These are phyloP conservation scores for Cyrtodaria siliqua DNA, from an alignment of 2,888 invertebrate genomes.

Conservation along the genomic window DNA sequence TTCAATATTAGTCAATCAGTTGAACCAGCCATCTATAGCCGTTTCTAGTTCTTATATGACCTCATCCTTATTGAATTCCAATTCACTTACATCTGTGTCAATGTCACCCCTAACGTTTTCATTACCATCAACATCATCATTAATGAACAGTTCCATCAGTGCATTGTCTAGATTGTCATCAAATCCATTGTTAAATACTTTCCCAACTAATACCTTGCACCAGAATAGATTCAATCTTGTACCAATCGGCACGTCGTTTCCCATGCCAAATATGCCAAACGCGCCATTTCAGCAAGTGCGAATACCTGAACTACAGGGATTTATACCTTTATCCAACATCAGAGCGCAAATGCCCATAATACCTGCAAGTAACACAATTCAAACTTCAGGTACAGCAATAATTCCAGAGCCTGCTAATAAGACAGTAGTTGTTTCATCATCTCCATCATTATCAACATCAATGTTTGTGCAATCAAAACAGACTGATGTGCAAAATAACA, in stretches of 20 bases:
- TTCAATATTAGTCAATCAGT: not conserved
- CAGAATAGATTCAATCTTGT: constrained; percentile 1
- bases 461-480: constrained; percentile 5
- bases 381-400: not conserved
- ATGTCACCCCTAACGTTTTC: not conserved
- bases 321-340: constrained; percentile 1
- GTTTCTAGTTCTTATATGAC: not conserved
- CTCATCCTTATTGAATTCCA: no score
- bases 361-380: not conserved
- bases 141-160: no score
- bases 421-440: no score
- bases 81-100: not conserved
- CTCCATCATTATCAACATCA: no score
- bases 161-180: no score
- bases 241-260: constrained; percentile 12
- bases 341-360: not conserved
- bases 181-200: no score
- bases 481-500: not conserved
- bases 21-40: no score
- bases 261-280: constrained; percentile 6
- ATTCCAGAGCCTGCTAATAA: not conserved
- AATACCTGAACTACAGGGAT: not conserved
- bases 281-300: constrained; percentile 1
- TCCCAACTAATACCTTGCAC: no score
- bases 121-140: constrained; percentile 2